Percentiles rank a stretch among this genome's conserved stretches.
phyloP scores from a whole-genome alignment of 64 coral and sea anemone genomes.

The Montipora capricornis region DNA sequence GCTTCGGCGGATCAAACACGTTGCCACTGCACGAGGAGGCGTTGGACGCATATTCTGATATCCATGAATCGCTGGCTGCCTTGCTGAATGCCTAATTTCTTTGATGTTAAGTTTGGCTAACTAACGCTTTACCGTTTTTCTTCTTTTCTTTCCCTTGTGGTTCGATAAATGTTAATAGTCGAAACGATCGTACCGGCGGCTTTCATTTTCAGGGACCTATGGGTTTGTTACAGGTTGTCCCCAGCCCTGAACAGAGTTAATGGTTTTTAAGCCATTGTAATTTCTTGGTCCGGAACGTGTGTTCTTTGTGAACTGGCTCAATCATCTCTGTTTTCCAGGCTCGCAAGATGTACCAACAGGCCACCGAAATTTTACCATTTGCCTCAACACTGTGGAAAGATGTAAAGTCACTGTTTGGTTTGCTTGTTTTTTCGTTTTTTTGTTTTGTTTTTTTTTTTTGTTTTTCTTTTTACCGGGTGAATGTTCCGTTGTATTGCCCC shows the following conservation, averaged over 20 bases:
- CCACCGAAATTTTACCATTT: slow-evolving; percentile 83
- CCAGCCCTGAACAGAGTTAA: background rate
- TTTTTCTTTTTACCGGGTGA: background rate
- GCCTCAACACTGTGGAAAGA: slow-evolving; percentile 99
- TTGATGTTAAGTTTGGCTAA: too few species aligned
- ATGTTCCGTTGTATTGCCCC: background rate
- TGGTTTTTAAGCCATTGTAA: background rate
- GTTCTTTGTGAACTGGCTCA: background rate
- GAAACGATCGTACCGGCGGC: too few species aligned
- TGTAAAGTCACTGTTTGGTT: slow-evolving; percentile 79
- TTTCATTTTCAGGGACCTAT: too few species aligned
- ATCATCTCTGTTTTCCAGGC: slow-evolving; percentile 75
- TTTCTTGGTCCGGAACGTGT: background rate
- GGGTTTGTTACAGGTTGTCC: too few species aligned
- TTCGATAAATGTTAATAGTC: too few species aligned
- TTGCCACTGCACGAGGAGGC: too few species aligned
- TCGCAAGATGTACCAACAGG: slow-evolving; percentile 93
- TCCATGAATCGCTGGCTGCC: too few species aligned
- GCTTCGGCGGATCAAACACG: too few species aligned
- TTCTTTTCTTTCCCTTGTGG: too few species aligned
- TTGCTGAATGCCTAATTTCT: too few species aligned
- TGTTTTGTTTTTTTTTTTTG: background rate
- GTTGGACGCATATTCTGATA: too few species aligned
- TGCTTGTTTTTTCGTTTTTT: background rate
- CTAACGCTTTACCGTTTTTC: too few species aligned